Evolutionary conservation across 2,113 vertebrate species (phyloP).

Genomic region (Emberiza fucata): DNA sequence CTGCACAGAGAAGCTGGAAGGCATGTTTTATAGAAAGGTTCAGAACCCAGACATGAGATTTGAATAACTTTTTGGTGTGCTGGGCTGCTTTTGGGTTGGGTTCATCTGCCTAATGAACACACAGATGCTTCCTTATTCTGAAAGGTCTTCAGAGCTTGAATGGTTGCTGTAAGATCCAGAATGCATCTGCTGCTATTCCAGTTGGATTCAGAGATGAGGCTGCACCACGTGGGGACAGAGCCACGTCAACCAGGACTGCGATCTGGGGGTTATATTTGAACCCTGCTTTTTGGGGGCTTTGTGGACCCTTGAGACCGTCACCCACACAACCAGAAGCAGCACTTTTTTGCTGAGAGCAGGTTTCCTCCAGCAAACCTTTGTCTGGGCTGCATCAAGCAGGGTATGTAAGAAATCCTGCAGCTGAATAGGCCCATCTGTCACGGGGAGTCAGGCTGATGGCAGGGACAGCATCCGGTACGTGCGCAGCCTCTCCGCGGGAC

Average conservation of each 20-base stretch:
- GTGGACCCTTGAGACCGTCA: not conserved
- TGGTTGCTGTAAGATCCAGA: not conserved
- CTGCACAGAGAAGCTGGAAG: not conserved
- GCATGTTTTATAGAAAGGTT: not conserved
- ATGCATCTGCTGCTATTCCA: not conserved
- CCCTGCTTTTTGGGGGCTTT: not conserved
- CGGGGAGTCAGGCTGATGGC: not conserved
- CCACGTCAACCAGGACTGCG: rapidly evolving
- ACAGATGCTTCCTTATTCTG: not conserved
- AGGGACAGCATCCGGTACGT: not conserved
- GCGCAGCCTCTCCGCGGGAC: not conserved
- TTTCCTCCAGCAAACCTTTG: not conserved
- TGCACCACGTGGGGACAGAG: not conserved
- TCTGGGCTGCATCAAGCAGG: not conserved
- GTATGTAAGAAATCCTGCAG: not conserved
- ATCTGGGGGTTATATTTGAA: not conserved
- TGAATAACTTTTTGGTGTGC: not conserved
- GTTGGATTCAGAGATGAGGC: not conserved
- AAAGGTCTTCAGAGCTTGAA: not conserved
- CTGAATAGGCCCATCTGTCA: not conserved
- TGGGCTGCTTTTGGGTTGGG: not conserved
- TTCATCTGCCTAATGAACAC: not conserved
- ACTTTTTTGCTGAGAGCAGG: not conserved
- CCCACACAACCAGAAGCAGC: not conserved
- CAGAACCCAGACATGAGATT: not conserved